Base-by-base conservation (phyloP, 1,140 invertebrate species). In the Aphelenchoides besseyi region DNA sequence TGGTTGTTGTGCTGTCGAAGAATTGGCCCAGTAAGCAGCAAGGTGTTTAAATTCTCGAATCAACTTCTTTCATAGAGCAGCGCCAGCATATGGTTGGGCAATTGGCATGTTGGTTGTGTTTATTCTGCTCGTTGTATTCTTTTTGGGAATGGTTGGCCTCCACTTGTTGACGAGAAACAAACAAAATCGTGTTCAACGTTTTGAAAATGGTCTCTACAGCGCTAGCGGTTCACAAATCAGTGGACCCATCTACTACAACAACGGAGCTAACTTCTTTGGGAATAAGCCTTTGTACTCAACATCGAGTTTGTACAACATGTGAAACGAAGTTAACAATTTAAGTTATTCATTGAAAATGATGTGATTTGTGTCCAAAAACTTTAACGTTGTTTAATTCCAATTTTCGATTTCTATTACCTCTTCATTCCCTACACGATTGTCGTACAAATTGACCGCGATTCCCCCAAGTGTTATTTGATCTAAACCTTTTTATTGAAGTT, bases 51-150 rank as follows among this genome's bases (percentile, higher is more conserved):
- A 16, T 48, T 23, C 23, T 48, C 41, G 23, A 23, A 12, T 48
- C 41, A 16, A 16, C 41, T 23, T 48, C 12, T 23, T 62, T 55
- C 5, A 12, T 62, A 53, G 37, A 53, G 37, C 16, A 63, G 16
- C 37, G 28, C 64, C 8, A 26, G 16, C n/a, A n/a, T 57, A 61
- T 8, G 36, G 35, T 30, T 68, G 64, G 64, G 64, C 64, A 68
- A 53, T 68, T 8, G 64, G 36, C 5, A n/a, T 68, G 3, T 23
- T 68, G 8, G 64, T 53, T 8, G 30, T 68, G 16, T 62, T 68
- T 16, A 53, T 68, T 2, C 2, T 68, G 26, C 9, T 64, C 5
- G 33, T 64, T 3, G 23, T 64, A 8, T 35, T 35, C 23, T 5
- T 52, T n/a, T 29, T 53, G 3, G 23, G 23, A 8, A 35, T 64